Conservation (phyloP, 2,797 vertebrate species). For the Oophaga sylvatica region DNA sequence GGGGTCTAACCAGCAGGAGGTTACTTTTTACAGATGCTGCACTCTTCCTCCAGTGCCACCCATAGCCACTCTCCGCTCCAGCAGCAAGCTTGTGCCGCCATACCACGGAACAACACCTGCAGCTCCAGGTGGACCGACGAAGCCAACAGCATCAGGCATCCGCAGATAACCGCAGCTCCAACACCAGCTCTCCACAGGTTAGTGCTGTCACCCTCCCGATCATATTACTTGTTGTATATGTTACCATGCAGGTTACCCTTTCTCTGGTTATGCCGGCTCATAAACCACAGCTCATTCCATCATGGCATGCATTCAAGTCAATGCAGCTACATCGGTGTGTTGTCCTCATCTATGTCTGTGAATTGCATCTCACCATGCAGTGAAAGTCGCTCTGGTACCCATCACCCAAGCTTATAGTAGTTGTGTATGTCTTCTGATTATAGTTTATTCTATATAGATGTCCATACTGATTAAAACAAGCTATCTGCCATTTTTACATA, state of each 20-base stretch:
- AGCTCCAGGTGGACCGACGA: conserved; percentile 77
- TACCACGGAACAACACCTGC: conserved; percentile 75
- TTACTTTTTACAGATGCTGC: conserved; percentile 70
- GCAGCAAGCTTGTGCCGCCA: conserved; percentile 75
- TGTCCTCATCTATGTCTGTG: not conserved
- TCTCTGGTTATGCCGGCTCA: conserved; percentile 41
- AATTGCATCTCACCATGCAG: not conserved
- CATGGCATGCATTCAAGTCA: conserved; percentile 20
- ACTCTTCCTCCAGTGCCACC: conserved; percentile 68
- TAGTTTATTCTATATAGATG: not conserved
- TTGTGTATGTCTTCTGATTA: not conserved
- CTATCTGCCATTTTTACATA: not conserved
- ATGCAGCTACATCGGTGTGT: not conserved
- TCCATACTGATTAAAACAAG: not conserved
- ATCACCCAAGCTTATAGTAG: not conserved
- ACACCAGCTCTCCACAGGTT: conserved; percentile 81
- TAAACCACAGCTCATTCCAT: not conserved
- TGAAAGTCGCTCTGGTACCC: not conserved
- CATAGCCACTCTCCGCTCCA: conserved; percentile 73
- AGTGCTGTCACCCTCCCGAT: not conserved
- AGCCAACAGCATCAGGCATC: conserved; percentile 81
- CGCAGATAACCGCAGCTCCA: conserved; percentile 72
- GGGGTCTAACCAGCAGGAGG: not conserved
- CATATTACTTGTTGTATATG: not conserved
- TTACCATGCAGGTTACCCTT: not conserved